Evolutionary conservation across 2,888 invertebrate species (phyloP), one percentile per base, ranked within the genome.

Genomic region (Ametastegia equiseti): DNA sequence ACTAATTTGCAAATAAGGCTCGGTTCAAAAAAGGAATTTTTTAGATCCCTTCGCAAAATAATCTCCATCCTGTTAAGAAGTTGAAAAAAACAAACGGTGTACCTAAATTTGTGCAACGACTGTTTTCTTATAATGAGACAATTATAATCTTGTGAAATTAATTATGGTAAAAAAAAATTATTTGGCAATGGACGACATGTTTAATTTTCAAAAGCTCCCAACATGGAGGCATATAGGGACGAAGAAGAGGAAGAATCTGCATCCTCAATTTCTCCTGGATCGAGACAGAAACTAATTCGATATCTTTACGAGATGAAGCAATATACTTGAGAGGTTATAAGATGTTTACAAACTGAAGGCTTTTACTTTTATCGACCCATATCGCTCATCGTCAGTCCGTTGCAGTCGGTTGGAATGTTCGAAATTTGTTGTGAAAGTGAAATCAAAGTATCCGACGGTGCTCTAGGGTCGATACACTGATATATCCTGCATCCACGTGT

Each of bases 281-380:
- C 5, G 19, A n/a, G n/a, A 69, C 15, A 15, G 27, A 3, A 45
- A 42, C 2, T 45, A 42, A n/a, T 71, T 42, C 30, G 13, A 42
- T 45, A 27, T 30, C 36, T 36, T 23, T n/a, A 30, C 9, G 27
- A 47, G 71, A 45, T n/a, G 30, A 45, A 71, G 71, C 45, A 27
- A 71, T n/a, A n/a, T 47, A 47, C 30, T 47, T 47, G 3, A 71
- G 47, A 71, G 71, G 27, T 71, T 47, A 27, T 47, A 27, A 71
- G 27, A 71, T 23, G 71, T 47, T 71, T 47, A 71, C 15, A 71
- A 71, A 71, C 69, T 36, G 15, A 45, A 71, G 27, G 42, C 69
- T 71, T 71, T 71, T 71, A 45, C 71, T 71, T 71, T 30, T 71
- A 71, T 71, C 45, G 47, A 30, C 27, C 9, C 11, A n/a, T 15